These are phyloP conservation scores for Alexandromys fortis DNA, from an alignment of 2,113 vertebrate genomes.

Conservation along the genomic window DNA sequence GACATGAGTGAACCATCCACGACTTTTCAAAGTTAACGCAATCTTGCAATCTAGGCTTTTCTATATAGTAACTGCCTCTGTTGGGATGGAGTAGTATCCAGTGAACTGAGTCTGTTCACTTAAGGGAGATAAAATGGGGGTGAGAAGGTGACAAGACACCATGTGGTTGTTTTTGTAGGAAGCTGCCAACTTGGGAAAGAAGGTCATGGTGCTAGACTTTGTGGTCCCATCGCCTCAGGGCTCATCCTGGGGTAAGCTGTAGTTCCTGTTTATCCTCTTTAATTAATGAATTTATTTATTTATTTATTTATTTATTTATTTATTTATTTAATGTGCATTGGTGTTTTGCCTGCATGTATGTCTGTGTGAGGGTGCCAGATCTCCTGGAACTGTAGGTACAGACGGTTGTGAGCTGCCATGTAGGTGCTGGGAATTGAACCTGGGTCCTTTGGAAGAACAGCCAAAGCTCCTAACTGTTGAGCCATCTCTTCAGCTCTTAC, in stretches of 20 bases:
- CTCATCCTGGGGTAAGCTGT: constrained; percentile 93
- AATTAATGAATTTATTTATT: neutral
- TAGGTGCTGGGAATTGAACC: neutral
- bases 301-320: too few species aligned
- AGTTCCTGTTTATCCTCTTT: neutral
- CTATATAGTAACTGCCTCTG: neutral
- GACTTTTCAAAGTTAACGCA: neutral
- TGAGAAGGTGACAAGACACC: neutral
- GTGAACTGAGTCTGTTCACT: neutral
- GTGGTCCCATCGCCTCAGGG: constrained; percentile 95
- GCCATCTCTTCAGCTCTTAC: neutral
- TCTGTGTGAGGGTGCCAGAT: neutral
- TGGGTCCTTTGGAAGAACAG: neutral
- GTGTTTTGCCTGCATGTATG: neutral
- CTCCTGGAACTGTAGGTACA: neutral
- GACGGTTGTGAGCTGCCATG: neutral
- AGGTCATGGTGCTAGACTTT: constrained; percentile 96
- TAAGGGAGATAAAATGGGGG: neutral
- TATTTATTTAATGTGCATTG: neutral
- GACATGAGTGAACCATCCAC: neutral
- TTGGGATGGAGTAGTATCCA: neutral
- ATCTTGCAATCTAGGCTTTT: neutral
- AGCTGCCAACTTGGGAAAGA: constrained; percentile 94
- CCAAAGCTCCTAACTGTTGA: neutral
- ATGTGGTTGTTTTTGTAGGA: constrained; percentile 85